Percentiles rank a stretch among this genome's conserved stretches.
Conservation (phyloP, 64 coral and sea anemone genomes). For the Anthopleura sola region DNA sequence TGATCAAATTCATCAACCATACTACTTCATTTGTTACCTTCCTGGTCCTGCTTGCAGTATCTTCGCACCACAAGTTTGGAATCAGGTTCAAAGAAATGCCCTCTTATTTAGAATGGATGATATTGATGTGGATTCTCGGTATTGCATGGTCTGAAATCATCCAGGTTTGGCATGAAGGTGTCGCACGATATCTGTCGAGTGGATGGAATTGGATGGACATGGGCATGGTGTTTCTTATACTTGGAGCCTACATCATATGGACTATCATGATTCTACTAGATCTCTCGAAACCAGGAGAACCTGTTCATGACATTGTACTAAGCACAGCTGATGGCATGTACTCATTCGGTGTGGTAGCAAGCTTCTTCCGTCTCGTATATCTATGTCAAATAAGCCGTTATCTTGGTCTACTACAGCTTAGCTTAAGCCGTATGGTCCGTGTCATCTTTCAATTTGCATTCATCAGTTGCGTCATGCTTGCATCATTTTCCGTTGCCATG, state of each 20-base stretch:
- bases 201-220: constrained; percentile 99
- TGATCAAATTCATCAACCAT: constrained; percentile 97
- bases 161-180: constrained; percentile 76
- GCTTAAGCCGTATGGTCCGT: constrained; percentile 91
- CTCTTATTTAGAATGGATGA: constrained; percentile 64
- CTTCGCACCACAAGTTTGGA: constrained; percentile 62
- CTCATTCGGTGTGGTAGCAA: constrained; percentile 82
- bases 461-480: constrained; percentile 88
- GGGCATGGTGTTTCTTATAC: constrained; percentile 75
- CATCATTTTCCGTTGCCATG: constrained; percentile 95
- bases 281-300: neutral
- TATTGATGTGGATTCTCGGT: constrained; percentile 81
- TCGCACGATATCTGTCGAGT: constrained; percentile 66
- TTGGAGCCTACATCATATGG: constrained; percentile 84
- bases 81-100: constrained; percentile 73
- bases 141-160: constrained; percentile 92
- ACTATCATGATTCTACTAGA: constrained; percentile 29
- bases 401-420: constrained; percentile 80
- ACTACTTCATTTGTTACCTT: constrained; percentile 83
- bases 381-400: constrained; percentile 96
- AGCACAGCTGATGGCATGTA: constrained; percentile 87
- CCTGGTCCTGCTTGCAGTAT: constrained; percentile 66
- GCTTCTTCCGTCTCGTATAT: constrained; percentile 92
- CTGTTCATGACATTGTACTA: constrained; percentile 28
- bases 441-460: constrained; percentile 99